phyloP scores from a whole-genome alignment of 2,113 vertebrate genomes.

The Apodemus speciosus region DNA sequence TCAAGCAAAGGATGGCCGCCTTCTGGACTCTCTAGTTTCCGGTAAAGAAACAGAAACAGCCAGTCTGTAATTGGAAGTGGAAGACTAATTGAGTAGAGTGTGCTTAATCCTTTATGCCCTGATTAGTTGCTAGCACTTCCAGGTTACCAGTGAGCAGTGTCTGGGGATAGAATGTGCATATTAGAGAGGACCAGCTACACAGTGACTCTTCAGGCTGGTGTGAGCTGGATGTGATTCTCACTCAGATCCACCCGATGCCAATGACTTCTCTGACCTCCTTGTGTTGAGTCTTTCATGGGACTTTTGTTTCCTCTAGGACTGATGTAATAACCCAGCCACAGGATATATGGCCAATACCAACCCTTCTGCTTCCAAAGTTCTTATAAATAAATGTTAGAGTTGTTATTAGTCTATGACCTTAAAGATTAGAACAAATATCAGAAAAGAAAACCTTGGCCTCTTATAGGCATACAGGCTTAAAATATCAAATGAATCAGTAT shows the following conservation, averaged over 20 bases:
- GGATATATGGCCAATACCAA: neutral
- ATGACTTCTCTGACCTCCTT: neutral
- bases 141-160: neutral
- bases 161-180: too few relatives aligned
- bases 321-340: neutral
- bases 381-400: conserved; percentile 26
- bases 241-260: neutral
- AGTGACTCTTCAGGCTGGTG: neutral
- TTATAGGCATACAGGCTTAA: conserved; percentile 2
- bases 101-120: too few relatives aligned
- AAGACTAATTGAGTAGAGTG: neutral
- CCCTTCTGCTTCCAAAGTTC: conserved; percentile 28
- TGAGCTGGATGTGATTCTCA: neutral
- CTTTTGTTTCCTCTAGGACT: neutral
- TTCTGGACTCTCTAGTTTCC: neutral
- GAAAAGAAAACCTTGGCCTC: neutral
- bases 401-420: conserved; percentile 8
- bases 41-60: neutral
- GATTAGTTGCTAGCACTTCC: neutral
- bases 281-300: neutral
- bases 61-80: neutral
- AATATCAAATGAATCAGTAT: conserved; percentile 12
- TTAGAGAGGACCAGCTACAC: neutral
- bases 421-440: conserved; percentile 26
- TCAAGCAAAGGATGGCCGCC: neutral